Base-by-base conservation (phyloP, 2,113 vertebrate genomes). In the Pachypanchax playfairii region DNA sequence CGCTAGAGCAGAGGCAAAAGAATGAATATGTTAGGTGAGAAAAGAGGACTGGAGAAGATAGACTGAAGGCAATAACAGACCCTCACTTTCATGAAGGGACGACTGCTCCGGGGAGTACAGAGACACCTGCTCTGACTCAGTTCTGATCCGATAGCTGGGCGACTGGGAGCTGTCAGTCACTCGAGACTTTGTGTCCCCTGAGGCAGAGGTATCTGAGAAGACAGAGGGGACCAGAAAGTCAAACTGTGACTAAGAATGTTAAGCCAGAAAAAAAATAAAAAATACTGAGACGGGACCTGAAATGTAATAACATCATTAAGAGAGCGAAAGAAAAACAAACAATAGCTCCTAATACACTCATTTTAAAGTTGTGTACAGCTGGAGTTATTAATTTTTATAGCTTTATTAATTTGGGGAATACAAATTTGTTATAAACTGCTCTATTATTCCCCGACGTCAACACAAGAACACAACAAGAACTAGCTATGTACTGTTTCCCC, bases 41-140 rank as follows among this genome's bases (percentile, higher is more conserved):
- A 57, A 52, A 58, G 14, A 42, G 44, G n/a, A 25, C 39, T 69
- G 55, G 74, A 57, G 54, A 65, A 89, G 36, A 54, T 87, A 84
- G 89, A 90, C 85, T 83, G 85, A 91, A 67, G 41, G 61, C 61
- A 93, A 74, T 84, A 93, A 97, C 94, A 93, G 94, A 96, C 94
- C 95, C 96, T 98, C 95, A 98, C 96, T 96, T 98, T 98, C 95
- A 94, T 95, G 95, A 62, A 94, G 96, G 82, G 95, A 95, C 50
- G 93, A 93, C 88, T 95, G 96, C 57, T 97, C 96, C 43, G 94
- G 94, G 55, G 95, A 96, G 85, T 94, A 96, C 84, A 94, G 90
- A 78, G 91, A 81, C 71, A 93, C 93, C 89, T 94, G 95, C 76
- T 96, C 95, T 68, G 92, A 90, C 73, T 95, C 95, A 28, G 92